Evolutionary conservation across 2,113 vertebrate genomes (phyloP), one percentile per base, ranked within the genome.

Genomic region (Rynchops niger): DNA sequence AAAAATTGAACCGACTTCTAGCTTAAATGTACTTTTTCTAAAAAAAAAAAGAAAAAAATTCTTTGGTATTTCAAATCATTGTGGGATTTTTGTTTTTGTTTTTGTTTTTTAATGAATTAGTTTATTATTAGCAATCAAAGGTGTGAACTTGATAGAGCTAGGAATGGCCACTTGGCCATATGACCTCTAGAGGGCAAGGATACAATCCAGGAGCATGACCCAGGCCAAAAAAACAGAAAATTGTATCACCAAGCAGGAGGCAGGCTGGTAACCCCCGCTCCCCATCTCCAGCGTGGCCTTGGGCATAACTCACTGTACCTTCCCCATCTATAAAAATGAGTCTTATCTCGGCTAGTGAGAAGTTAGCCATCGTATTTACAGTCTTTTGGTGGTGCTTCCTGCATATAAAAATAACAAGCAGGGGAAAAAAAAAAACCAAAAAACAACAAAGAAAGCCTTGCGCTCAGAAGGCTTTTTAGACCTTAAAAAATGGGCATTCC

Each of bases 11-110:
- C 5, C 0, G 8, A 12, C 9, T 65, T 77, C 36, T 77, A 30
- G 30, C 4, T 69, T 65, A 40, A 76, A 30, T 3, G 0, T 43
- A 3, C 20, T 50, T 55, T 79, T 32, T 29, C 7, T 2, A 18
- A 70, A 84, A 32, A 32, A 22, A 16, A 42, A 15, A 59, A 16
- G 5, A 42, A 32, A 7, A 29, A 36, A 9, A 40, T 4, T 40
- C 38, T 88, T 66, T 32, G 12, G 10, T 62, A 42, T 55, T 17
- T 67, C 38, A 78, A 59, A 69, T 27, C 22, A 61, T 34, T 36
- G 15, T 25, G 43, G 38, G 12, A 12, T 12, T 42, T 42, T 42
- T 40, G 40, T 40, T 40, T 40, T 40, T 40, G 38, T 34, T 53
- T 42, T 69, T 62, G 21, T 47, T 47, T 49, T 49, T 49, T 49